phyloP scores from a whole-genome alignment of 64 coral and sea anemone genomes.

The Actinia tenebrosa region DNA sequence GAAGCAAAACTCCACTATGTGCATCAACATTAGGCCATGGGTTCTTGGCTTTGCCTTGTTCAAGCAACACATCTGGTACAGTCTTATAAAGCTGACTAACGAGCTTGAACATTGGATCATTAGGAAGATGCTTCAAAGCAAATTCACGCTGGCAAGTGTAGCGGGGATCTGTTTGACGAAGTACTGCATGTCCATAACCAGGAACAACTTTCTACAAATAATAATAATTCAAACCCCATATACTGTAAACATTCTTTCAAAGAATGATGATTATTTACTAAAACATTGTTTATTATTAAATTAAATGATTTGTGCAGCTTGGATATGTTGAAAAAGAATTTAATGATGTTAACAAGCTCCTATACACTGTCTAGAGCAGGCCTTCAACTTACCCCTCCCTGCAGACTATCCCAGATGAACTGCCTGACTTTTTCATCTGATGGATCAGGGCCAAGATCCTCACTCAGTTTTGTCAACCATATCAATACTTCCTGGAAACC shows the following conservation, averaged over 20 bases:
- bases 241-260: too few relatives aligned
- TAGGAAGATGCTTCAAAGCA: conserved; percentile 74
- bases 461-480: conserved; percentile 87
- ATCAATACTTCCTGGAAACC: conserved; percentile 77
- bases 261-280: too few relatives aligned
- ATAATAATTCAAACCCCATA: too few relatives aligned
- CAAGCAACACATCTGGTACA: conserved; percentile 85
- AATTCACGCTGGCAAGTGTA: conserved; percentile 91
- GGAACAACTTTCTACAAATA: conserved; percentile 76
- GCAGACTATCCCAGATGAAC: conserved; percentile 63
- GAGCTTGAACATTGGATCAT: conserved; percentile 94
- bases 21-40: conserved; percentile 99
- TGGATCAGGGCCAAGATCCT: conserved; percentile 69
- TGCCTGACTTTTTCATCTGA: conserved; percentile 70
- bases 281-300: too few relatives aligned
- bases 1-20: conserved; percentile 91
- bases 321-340: too few relatives aligned
- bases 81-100: conserved; percentile 71
- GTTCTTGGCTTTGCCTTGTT: conserved; percentile 97
- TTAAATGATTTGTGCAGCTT: too few relatives aligned
- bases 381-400: conserved; percentile 64
- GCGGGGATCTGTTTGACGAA: conserved; percentile 84
- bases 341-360: too few relatives aligned
- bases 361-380: background rate
- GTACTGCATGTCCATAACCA: conserved; percentile 92